Conservation (phyloP, 2,797 vertebrate species). For the Mycteria americana region DNA sequence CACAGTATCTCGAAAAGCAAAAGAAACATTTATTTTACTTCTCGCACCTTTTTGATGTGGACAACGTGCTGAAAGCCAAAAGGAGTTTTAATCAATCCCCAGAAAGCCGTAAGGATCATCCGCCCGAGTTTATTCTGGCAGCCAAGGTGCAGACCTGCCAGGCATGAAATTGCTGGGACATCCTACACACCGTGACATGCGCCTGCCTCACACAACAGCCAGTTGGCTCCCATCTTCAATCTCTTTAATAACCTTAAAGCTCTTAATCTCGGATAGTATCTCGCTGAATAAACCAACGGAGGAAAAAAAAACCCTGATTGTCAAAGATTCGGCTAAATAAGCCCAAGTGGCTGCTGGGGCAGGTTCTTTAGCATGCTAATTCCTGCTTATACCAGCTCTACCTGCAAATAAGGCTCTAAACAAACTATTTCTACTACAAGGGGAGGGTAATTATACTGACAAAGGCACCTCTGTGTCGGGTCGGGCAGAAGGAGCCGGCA, state of each 20-base stretch:
- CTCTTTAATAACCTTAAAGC: slow-evolving; percentile 47
- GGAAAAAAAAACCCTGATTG: neutral
- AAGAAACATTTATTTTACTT: slow-evolving; percentile 60
- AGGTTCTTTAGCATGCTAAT: slow-evolving; percentile 80
- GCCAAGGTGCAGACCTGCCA: slow-evolving; percentile 26
- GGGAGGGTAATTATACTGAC: slow-evolving; percentile 96
- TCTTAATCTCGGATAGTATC: slow-evolving; percentile 58
- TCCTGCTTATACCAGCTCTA: slow-evolving; percentile 75
- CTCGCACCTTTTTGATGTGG: slow-evolving; percentile 71
- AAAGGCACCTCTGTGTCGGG: slow-evolving; percentile 98
- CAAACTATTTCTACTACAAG: slow-evolving; percentile 83
- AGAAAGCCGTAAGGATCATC: slow-evolving; percentile 43
- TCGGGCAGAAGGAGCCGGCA: slow-evolving; percentile 94
- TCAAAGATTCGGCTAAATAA: slow-evolving; percentile 65
- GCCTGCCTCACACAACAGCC: neutral
- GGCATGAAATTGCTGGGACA: slow-evolving; percentile 51
- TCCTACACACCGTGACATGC: slow-evolving; percentile 9
- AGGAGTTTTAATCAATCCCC: slow-evolving; percentile 60
- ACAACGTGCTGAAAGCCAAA: slow-evolving; percentile 72
- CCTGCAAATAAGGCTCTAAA: slow-evolving; percentile 81
- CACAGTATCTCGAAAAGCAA: slow-evolving; percentile 64
- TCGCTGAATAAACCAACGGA: neutral
- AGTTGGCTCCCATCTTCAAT: slow-evolving; percentile 30
- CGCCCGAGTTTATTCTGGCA: slow-evolving; percentile 46
- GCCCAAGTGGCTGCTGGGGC: slow-evolving; percentile 51